phyloP scores from a whole-genome alignment of 2,888 invertebrate genomes.

The Protonemura montana region DNA sequence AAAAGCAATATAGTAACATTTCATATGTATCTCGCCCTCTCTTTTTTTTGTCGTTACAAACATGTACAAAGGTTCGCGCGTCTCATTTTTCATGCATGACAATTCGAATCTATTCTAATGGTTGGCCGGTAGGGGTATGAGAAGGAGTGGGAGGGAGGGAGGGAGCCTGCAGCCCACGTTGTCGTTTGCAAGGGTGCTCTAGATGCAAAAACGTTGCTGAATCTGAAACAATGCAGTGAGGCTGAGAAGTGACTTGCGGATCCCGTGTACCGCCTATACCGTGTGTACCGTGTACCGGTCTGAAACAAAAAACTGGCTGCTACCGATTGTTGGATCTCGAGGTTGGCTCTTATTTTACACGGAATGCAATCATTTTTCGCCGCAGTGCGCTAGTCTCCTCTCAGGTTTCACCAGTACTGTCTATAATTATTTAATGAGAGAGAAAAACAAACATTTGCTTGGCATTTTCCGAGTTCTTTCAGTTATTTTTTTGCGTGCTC shows the following conservation, averaged over 20 bases:
- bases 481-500: no score
- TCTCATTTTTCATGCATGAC: conserved; percentile 41
- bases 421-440: background rate
- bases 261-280: background rate
- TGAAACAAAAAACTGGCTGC: background rate
- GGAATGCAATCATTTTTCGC: background rate
- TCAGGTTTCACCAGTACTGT: background rate
- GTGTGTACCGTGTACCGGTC: background rate
- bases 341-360: background rate
- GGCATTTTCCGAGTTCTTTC: background rate
- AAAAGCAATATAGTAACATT: conserved; percentile 9
- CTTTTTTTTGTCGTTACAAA: conserved; percentile 9
- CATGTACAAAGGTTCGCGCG: conserved; percentile 31
- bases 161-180: background rate
- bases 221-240: background rate
- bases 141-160: no score
- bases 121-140: no score
- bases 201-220: background rate
- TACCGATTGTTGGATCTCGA: background rate
- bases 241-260: background rate
- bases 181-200: background rate
- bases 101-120: conserved; percentile 30
- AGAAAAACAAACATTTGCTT: background rate
- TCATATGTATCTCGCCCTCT: background rate
- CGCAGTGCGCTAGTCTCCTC: background rate